phyloP scores from a whole-genome alignment of 2,113 vertebrate species.

The Nansenia antarctica region DNA sequence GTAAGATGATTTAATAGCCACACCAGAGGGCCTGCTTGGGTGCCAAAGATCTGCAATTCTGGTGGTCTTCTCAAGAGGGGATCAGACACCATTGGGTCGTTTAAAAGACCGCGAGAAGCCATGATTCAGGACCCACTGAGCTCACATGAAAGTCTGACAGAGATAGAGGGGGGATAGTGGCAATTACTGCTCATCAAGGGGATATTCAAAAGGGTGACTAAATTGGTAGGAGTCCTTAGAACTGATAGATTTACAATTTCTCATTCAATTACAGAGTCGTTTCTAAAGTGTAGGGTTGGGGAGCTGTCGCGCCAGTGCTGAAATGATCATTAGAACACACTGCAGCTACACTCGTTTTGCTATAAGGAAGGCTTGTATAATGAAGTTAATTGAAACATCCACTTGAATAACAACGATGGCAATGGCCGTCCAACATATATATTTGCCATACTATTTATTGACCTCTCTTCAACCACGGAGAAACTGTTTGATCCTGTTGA shows the following conservation, averaged over 20 bases:
- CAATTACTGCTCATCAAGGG: constrained; percentile 66
- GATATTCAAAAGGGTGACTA: constrained; percentile 62
- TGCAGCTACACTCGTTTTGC: neutral
- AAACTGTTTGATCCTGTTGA: constrained; percentile 50
- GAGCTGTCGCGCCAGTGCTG: neutral
- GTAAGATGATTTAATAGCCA: constrained; percentile 75
- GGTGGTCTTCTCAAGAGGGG: constrained; percentile 66
- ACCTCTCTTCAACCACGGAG: constrained; percentile 39
- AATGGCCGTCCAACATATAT: constrained; percentile 55
- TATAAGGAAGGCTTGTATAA: constrained; percentile 23
- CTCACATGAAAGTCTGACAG: constrained; percentile 64
- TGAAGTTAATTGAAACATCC: constrained; percentile 47
- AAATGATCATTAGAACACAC: no score
- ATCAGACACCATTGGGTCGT: constrained; percentile 62
- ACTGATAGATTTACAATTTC: constrained; percentile 59
- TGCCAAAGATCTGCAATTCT: constrained; percentile 69
- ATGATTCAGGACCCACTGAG: constrained; percentile 67
- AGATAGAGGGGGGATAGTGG: constrained; percentile 12
- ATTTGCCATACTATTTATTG: constrained; percentile 68
- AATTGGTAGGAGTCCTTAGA: constrained; percentile 50
- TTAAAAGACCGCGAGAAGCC: constrained; percentile 64
- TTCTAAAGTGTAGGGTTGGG: constrained; percentile 30
- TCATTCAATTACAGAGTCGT: constrained; percentile 7
- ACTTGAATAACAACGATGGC: constrained; percentile 37
- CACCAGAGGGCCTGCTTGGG: constrained; percentile 57